Evolutionary conservation across 2,888 invertebrate species (phyloP), one percentile per base, ranked within the genome.

Genomic region (Acrocyrtus sp.): DNA sequence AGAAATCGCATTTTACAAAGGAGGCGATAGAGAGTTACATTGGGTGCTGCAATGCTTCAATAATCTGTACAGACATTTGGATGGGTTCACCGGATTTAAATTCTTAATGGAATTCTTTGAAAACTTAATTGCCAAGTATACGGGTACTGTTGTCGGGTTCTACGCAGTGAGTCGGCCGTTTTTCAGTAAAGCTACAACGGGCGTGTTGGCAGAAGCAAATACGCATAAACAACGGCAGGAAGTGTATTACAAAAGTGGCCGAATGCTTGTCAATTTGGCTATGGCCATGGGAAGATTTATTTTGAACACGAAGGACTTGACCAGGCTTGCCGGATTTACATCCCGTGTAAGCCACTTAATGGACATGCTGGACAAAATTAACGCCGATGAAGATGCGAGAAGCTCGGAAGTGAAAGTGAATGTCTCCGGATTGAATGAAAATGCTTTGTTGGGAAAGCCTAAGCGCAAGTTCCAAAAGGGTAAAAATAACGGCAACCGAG

Each of bases 201-300:
- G 41, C 21, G 56, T 57, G 19, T 21, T 60, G 21, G 50, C 48
- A 17, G 21, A 41, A 0, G 61, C 62, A 12, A 27, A 27, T 27
- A 65, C 51, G 0, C 63, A 56, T 39, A 22, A 72, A 24, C 34
- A 51, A 15, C 27, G 70, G 26, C 68, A 58, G 34, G 83, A 93
- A 91, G 90, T 92, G 80, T 99, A 99, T 84, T 99, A 99, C 86
- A 95, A 95, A 19, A 96, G 94, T 86, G 99, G 98, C 0, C 89
- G 98, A 43, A 96, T 97, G 96, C 85, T 97, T 83, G 91, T 96
- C 6, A 96, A 97, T 83, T 88, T 99, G 86, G 98, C 98, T 2
- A 97, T 98, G 85, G 98, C 98, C 2, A 95, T 98, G 82, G 98
- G 98, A 0, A 89, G 98, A 45, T 87, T 98, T 53, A 96, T 98